These are phyloP conservation scores for Bombycilla garrulus DNA, from an alignment of 2,113 vertebrate species.

Conservation along the genomic window DNA sequence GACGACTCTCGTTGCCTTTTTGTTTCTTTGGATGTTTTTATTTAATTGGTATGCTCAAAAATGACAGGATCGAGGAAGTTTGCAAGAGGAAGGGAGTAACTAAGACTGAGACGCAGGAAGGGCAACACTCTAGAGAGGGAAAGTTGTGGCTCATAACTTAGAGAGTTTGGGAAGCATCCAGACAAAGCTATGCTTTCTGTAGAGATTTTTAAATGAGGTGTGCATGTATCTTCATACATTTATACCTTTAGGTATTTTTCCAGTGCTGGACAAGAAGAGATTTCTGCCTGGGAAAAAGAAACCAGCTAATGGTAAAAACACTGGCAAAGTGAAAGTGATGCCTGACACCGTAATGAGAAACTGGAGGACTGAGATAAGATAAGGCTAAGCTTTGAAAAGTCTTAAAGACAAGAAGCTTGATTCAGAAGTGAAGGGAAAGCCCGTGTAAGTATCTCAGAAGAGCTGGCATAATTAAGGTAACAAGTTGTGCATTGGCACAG, in stretches of 20 bases:
- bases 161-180: neutral
- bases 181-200: neutral
- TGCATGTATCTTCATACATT: neutral
- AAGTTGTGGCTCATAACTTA: neutral
- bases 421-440: neutral
- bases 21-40: neutral
- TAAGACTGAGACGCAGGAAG: neutral
- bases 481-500: neutral
- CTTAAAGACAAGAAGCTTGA: slow-evolving; percentile 5
- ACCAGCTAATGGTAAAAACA: neutral
- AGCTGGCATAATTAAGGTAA: neutral
- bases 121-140: neutral
- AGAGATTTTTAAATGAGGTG: neutral
- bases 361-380: slow-evolving; percentile 27
- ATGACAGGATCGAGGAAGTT: neutral
- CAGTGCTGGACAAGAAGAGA: neutral
- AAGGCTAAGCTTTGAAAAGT: neutral
- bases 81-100: slow-evolving; percentile 45
- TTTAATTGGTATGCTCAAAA: neutral
- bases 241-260: neutral
- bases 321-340: slow-evolving; percentile 29
- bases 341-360: slow-evolving; percentile 2
- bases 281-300: neutral
- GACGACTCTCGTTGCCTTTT: neutral
- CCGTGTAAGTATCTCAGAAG: neutral